phyloP scores from a whole-genome alignment of 2,888 invertebrate genomes.

The Pediacus dermestoides region DNA sequence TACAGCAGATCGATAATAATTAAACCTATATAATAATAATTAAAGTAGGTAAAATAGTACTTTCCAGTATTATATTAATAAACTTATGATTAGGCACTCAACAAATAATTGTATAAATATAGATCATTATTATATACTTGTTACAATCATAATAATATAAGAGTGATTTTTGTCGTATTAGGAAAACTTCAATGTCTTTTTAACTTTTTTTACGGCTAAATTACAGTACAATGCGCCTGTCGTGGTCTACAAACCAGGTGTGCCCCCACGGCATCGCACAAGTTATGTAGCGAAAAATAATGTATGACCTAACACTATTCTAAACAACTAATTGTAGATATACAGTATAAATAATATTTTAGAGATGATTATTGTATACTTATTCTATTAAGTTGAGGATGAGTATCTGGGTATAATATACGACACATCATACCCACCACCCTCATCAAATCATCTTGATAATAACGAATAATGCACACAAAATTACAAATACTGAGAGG shows the following conservation, averaged over 20 bases:
- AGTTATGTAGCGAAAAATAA: too few relatives aligned
- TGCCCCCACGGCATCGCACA: too few relatives aligned
- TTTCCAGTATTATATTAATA: constrained; percentile 18
- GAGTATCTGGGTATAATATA: too few relatives aligned
- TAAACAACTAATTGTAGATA: constrained; percentile 31
- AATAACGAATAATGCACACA: constrained; percentile 43
- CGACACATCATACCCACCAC: too few relatives aligned
- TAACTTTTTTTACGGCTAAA: too few relatives aligned
- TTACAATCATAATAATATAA: constrained; percentile 22
- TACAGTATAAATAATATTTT: constrained; percentile 41
- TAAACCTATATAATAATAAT: too few relatives aligned
- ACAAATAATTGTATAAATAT: constrained; percentile 47
- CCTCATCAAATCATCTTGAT: too few relatives aligned
- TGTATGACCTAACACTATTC: constrained; percentile 39
- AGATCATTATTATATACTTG: constrained; percentile 25
- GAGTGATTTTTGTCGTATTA: constrained; percentile 26
- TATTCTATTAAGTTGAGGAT: constrained; percentile 25
- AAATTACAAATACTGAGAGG: constrained; percentile 48
- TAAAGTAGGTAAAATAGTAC: constrained; percentile 15
- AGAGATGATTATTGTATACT: constrained; percentile 14
- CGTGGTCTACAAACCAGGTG: too few relatives aligned
- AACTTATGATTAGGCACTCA: constrained; percentile 47
- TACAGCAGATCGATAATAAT: too few relatives aligned
- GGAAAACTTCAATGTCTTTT: constrained; percentile 41
- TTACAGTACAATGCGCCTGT: too few relatives aligned